Evolutionary conservation across 2,888 invertebrate species (phyloP).

Genomic region (Phymatocera aterrima): DNA sequence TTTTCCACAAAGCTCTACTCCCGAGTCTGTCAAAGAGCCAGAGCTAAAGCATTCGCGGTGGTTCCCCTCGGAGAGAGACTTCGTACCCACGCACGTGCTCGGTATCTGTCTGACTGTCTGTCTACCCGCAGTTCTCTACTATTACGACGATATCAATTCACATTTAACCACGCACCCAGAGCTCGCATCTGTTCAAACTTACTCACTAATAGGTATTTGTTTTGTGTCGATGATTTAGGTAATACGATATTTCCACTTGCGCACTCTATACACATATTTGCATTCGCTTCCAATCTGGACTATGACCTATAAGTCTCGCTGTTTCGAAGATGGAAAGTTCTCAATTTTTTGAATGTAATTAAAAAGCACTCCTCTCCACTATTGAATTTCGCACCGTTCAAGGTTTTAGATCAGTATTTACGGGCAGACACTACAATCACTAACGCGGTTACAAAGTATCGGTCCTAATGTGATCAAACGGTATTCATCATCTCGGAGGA

Average conservation of each 20-base stretch:
- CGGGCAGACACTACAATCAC: not conserved
- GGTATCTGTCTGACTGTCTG: not conserved
- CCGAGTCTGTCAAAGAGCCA: constrained; percentile 12
- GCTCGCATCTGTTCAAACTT: constrained; percentile 13
- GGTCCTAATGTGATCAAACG: not conserved
- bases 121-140: not conserved
- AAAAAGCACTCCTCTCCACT: not conserved
- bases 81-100: constrained; percentile 18
- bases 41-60: constrained; percentile 9
- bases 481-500: not conserved
- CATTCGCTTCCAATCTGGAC: not conserved
- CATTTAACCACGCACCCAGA: not conserved
- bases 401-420: not conserved
- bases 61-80: not conserved
- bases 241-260: not conserved
- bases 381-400: not conserved
- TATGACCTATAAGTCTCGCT: not conserved
- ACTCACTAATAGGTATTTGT: constrained; percentile 17
- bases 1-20: constrained; percentile 7
- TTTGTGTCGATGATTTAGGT: not conserved
- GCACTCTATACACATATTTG: not conserved
- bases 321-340: not conserved
- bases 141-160: constrained; percentile 20
- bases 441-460: not conserved
- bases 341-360: not conserved